Base-by-base conservation (phyloP, 2,888 invertebrate genomes). In the Deilephila elpenor region DNA sequence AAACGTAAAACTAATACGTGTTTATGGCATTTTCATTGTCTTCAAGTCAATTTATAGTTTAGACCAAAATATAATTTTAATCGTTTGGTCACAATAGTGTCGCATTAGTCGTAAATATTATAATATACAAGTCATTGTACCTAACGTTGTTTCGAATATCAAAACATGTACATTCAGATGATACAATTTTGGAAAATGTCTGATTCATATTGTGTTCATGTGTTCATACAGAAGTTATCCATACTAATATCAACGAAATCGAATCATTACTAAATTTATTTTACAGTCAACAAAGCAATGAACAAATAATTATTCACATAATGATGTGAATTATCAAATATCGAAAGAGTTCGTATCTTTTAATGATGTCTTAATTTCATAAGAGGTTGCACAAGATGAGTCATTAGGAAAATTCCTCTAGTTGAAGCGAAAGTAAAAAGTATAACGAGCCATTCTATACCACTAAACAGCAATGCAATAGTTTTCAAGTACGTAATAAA, bases 401-500 rank as follows among this genome's bases (percentile, higher is more conserved):
- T 67, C 67, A 67, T 67, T 71, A 59, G 19, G 56, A 29, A 56
- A 32, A 71, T 44, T 51, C 14, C 44, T 37, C 17, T 67, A 19
- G 8, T 29, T 37, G 3, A 44, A 29, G 51, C 51, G 67, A 67
- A 67, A 67, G 67, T 67, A 67, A 67, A 64, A 64, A 64, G 25
- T 19, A 62, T 25, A 51, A 5, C 17, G 44, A 20, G 19, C 59
- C 20, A 59, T 56, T 71, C 32, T 59, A 59, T n/a, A n/a, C 32
- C 32, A 56, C 25, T 59, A 32, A 34, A 56, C 4, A 17, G 70
- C 56, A 71, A 71, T 71, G 70, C 32, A 71, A 71, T 71, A 32
- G 7, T 71, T 59, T 71, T 71, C 70, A 59, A 56, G 62, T 71
- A 67, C 59, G 29, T 71, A 67, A 67, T 74, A 59, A 71, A 64